phyloP scores from a whole-genome alignment of 2,113 vertebrate species.

The Oncorhynchus tshawytscha region DNA sequence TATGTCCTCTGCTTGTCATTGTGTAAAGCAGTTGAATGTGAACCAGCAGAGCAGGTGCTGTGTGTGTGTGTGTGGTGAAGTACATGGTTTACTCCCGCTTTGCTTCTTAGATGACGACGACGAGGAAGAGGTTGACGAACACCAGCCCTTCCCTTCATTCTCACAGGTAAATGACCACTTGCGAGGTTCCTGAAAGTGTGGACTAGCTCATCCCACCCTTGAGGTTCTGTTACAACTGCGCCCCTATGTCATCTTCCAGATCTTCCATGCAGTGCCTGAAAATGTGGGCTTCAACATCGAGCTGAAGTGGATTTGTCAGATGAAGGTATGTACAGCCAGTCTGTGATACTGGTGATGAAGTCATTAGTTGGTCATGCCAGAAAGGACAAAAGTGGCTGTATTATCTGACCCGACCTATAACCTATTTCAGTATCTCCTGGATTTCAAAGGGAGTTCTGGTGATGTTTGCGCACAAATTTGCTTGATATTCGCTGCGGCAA shows the following conservation, averaged over 20 bases:
- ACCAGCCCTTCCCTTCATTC: slow-evolving; percentile 95
- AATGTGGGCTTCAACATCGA: slow-evolving; percentile 96
- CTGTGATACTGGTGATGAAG: not conserved
- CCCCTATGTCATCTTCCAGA: slow-evolving; percentile 64
- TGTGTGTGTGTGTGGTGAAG: not conserved
- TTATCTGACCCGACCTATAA: not conserved
- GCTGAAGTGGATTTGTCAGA: slow-evolving; percentile 94
- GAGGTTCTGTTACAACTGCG: not conserved
- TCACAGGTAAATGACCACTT: slow-evolving; percentile 73
- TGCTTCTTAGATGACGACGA: slow-evolving; percentile 76
- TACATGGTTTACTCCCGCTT: not conserved
- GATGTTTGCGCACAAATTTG: too few species aligned
- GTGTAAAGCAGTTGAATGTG: not conserved
- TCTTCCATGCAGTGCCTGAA: slow-evolving; percentile 88
- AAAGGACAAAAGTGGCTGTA: not conserved
- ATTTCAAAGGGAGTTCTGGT: too few species aligned
- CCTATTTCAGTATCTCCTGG: too few species aligned
- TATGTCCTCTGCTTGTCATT: not conserved
- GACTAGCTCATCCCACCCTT: too few species aligned
- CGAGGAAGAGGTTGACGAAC: slow-evolving; percentile 88
- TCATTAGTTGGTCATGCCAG: not conserved
- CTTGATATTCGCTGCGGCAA: too few species aligned
- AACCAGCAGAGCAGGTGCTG: not conserved
- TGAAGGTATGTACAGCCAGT: slow-evolving; percentile 76
- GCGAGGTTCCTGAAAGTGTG: too few species aligned